Evolutionary conservation across 2,888 invertebrate species (phyloP), one percentile per base, ranked within the genome.

Genomic region (Philonicus albiceps): DNA sequence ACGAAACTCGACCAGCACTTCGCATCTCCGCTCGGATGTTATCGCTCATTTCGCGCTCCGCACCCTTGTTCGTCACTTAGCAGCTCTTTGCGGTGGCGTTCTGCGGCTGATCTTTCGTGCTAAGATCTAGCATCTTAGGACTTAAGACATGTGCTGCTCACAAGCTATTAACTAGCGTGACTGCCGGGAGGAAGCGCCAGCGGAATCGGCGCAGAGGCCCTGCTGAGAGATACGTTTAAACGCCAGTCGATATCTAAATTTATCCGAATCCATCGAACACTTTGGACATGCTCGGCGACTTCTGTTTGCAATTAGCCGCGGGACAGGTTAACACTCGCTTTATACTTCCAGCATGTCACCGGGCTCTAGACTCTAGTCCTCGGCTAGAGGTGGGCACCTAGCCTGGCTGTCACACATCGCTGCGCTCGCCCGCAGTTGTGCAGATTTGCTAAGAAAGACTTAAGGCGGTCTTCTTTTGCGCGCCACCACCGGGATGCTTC

Each of bases 261-360:
- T 86, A 86, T 80, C 86, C 86, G 85, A 86, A 86, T 86, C 86
- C 86, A 78, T 78, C 78, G 64, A 78, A 78, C 78, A 72, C 86
- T 86, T 86, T 53, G 86, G 74, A 55, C 87, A 86, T 73, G 87
- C 73, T 75, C 22, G 22, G 72, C 85, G 55, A 86, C 87, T 87
- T 87, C 85, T 87, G 87, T 86, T 87, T 87, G 87, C 76, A 86
- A 86, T 87, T 88, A 88, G 19, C 76, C 74, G 31, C 74, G 80
- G 87, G 72, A 86, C 88, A 89, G 90, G 90, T 90, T 90, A 90
- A 90, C 87, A 89, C 88, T 89, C 91, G 90, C 90, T 91, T 91
- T 91, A 91, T 91, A 90, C 91, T 90, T 91, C 90, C 91, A 91
- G 90, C 91, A 91, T 91, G 91, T 91, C 89, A 85, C 75, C 72